These are phyloP conservation scores for Rhea pennata DNA, from an alignment of 2,113 vertebrate species.

Conservation along the genomic window DNA sequence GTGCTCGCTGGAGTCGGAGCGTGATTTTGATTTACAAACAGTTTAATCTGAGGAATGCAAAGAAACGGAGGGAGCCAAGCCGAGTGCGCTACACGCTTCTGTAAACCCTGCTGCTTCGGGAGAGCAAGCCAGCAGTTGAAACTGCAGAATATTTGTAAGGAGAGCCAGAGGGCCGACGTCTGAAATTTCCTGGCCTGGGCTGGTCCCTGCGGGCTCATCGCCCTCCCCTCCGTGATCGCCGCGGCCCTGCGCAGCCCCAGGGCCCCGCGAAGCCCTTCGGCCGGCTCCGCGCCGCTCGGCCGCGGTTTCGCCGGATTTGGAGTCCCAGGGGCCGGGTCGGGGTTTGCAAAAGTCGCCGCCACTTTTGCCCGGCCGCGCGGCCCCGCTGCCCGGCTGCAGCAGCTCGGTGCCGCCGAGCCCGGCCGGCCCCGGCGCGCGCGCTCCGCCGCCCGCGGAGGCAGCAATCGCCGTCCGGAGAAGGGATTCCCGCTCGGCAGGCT, in stretches of 20 bases:
- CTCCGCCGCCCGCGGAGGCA: fast-evolving
- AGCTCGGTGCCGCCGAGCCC: no score
- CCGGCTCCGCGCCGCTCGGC: background rate
- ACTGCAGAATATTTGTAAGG: background rate
- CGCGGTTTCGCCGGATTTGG: no score
- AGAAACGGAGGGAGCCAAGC: background rate
- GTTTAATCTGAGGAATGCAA: slow-evolving; percentile 50
- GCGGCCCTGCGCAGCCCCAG: background rate
- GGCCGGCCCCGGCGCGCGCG: fast-evolving
- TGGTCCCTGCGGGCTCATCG: background rate
- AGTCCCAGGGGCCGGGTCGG: background rate
- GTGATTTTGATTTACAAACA: slow-evolving; percentile 53
- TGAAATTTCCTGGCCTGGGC: background rate
- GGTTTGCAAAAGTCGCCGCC: background rate
- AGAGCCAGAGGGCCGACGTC: background rate
- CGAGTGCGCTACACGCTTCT: fast-evolving
- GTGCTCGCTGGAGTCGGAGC: background rate
- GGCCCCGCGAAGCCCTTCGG: background rate
- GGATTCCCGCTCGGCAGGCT: background rate
- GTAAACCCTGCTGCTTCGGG: background rate
- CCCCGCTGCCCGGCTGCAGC: no score
- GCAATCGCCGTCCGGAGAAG: background rate
- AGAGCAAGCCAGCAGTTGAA: fast-evolving
- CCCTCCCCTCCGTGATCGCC: background rate
- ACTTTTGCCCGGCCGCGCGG: no score